Evolutionary conservation across 2,797 vertebrate species (phyloP), one percentile per base, ranked within the genome.

Genomic region (Darevskia mixta): DNA sequence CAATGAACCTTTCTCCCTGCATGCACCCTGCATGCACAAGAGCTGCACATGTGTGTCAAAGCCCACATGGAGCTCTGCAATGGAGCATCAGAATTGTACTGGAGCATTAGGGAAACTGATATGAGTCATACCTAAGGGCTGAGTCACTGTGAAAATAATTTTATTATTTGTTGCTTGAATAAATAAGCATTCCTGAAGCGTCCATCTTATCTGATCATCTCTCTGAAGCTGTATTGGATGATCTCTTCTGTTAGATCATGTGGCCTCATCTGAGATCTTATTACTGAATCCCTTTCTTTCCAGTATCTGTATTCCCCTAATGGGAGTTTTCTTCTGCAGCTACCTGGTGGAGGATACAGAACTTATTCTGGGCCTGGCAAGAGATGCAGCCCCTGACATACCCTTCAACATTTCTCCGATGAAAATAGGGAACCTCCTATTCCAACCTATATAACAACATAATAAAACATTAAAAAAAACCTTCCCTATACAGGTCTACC

Each of bases 191-290:
- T 64, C 20, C 20, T 38, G 61, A 64, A 80, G 9, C 5, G 1
- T 9, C 72, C 29, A 43, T 17, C 41, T 23, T 61, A 29, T 73
- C 27, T 13, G 20, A 77, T 66, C 27, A 64, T 64, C 20, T 35
- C n/a, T 18, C 61, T 86, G 49, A 72, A 58, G 45, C 27, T 58
- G 9, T 55, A 41, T 73, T 41, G 18, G 78, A 41, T 43, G 27
- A 23, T 81, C 13, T 38, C 5, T 91, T 83, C 55, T 38, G 90
- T 93, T 92, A 85, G 87, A 92, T 80, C 11, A 73, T 89, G 93
- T 91, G 5, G 85, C 88, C 66, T 88, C 66, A 81, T 93, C 90
- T 91, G 78, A 88, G 69, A 77, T 84, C 71, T 86, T 88, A 79
- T 6, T 89, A 78, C 79, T 90, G 81, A 88, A 35, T 25, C 25